Evolutionary conservation across 2,113 vertebrate genomes (phyloP).

Genomic region (Leucoraja erinaceus): DNA sequence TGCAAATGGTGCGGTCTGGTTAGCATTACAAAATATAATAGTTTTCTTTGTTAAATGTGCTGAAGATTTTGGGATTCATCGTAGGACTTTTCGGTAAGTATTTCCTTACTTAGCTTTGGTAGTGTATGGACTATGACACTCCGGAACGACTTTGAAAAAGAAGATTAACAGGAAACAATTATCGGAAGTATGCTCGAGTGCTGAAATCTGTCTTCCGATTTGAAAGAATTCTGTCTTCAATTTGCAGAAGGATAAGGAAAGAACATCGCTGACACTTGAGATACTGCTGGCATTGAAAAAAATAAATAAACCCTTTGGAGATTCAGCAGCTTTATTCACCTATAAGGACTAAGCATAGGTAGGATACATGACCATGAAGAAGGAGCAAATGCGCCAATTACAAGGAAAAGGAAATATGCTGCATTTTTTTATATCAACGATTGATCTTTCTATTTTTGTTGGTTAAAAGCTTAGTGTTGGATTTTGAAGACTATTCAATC

Average conservation of each 20-base stretch:
- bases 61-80: neutral
- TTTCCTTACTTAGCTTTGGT: neutral
- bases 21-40: neutral
- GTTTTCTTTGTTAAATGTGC: neutral
- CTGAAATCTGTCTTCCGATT: neutral
- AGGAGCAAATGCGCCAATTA: neutral
- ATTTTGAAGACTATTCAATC: constrained; percentile 13
- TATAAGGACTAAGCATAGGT: neutral
- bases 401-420: neutral
- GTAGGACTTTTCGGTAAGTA: neutral
- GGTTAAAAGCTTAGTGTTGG: neutral
- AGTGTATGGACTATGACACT: neutral
- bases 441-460: neutral
- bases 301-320: neutral
- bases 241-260: neutral
- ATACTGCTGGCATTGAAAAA: neutral
- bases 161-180: constrained; percentile 1
- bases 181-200: too few relatives aligned
- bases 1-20: neutral
- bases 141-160: neutral
- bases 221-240: neutral
- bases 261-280: neutral
- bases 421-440: neutral
- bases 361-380: neutral
- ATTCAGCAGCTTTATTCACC: neutral